Evolutionary conservation across 23 tunicate species (phyloP).

Genomic region (Diplosoma virens): DNA sequence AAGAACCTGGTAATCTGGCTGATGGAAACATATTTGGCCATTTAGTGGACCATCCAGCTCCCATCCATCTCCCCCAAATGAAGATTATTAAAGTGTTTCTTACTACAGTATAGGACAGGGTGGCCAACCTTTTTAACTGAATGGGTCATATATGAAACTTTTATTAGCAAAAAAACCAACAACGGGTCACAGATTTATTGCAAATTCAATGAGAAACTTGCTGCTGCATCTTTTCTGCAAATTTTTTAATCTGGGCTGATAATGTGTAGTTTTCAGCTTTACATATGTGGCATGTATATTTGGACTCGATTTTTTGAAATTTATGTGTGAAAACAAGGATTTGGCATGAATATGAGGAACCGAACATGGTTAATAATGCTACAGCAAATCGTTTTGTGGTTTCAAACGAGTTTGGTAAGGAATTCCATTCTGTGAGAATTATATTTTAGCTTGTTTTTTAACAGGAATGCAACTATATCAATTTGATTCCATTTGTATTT

Average conservation of each 20-base stretch:
- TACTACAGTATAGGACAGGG: too few species aligned
- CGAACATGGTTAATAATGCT: slow-evolving; percentile 31
- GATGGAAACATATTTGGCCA: too few species aligned
- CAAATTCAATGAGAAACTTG: slow-evolving; percentile 17
- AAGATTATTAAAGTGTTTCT: too few species aligned
- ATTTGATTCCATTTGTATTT: slow-evolving; percentile 11
- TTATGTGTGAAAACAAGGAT: slow-evolving; percentile 36
- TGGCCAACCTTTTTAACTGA: slow-evolving; percentile 5
- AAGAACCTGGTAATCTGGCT: too few species aligned
- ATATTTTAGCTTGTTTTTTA: slow-evolving; percentile 18
- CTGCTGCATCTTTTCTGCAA: slow-evolving; percentile 34
- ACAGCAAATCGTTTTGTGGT: slow-evolving; percentile 42
- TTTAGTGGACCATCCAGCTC: too few species aligned
- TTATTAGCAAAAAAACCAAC: slow-evolving; percentile 13
- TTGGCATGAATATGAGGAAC: slow-evolving; percentile 38
- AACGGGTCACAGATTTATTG: slow-evolving; percentile 14
- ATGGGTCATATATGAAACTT: slow-evolving; percentile 19
- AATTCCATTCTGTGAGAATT: slow-evolving; percentile 21
- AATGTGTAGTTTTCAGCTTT: slow-evolving; percentile 16
- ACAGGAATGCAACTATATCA: background rate
- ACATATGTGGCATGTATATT: slow-evolving; percentile 16
- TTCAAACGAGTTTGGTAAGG: slow-evolving; percentile 52
- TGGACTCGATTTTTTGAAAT: slow-evolving; percentile 35
- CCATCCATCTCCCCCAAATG: too few species aligned
- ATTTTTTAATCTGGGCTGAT: background rate